Base-by-base conservation (phyloP, 2,797 vertebrate genomes). In the Cossypha niveicapilla region DNA sequence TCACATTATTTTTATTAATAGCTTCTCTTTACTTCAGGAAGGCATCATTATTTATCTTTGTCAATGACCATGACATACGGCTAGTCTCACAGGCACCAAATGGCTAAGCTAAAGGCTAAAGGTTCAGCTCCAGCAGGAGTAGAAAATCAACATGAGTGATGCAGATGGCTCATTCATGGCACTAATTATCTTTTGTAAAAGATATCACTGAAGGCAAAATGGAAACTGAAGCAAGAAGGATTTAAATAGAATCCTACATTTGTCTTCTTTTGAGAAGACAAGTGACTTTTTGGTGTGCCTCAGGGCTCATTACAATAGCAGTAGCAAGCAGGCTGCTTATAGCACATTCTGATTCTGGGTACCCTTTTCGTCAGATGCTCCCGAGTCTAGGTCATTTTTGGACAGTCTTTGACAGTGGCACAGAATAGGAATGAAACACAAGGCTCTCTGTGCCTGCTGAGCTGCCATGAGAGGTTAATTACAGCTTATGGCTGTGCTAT, bases 21-120 rank as follows among this genome's bases (percentile, higher is more conserved):
- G 90, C 51, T 89, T 45, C 72, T 95, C 71, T 85, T 96, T 96
- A 85, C 84, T 89, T 94, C 82, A 95, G 92, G 63, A 73, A 74
- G 27, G 42, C 51, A 24, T 95, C 94, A 88, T 77, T 96, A 86
- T 97, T 97, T 97, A 94, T 97, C 97, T 96, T 93, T 85, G 92
- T 95, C 96, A 93, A 65, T 81, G 96, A 88, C 88, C 23, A 7
- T 80, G 41, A 94, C 80, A 94, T 95, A 94, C 37, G 56, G 74
- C 86, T 94, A 94, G 90, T 95, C 92, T 94, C 89, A 68, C 23
- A 82, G 94, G 94, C 93, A 96, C 87, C 75, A 87, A 92, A 94
- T 60, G 57, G 72, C 74, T 95, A 87, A 95, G 86, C 44, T 93
- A 92, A 94, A 85, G 93, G 94, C 72, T 77, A 93, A 97, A 87